Conservation (phyloP, 2,888 invertebrate species). For the Octodonta nipae region DNA sequence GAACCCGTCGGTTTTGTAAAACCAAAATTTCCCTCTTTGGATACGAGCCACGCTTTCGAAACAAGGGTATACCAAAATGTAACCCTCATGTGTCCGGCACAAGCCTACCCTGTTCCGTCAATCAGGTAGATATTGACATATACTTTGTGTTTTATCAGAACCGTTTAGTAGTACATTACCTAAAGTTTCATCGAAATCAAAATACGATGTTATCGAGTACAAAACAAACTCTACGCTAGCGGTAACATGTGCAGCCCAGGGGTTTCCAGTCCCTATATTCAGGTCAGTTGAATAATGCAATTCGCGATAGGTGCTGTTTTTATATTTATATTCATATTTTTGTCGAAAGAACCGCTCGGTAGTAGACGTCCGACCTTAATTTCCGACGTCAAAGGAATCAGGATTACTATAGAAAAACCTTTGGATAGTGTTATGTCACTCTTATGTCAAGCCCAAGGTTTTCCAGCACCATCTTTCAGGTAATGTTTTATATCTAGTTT, state of each 20-base stretch:
- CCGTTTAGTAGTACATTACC: conserved; percentile 41
- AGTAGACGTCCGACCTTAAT: conserved; percentile 27
- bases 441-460: conserved; percentile 44
- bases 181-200: conserved; percentile 34
- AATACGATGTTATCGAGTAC: conserved; percentile 26
- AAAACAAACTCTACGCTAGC: conserved; percentile 1
- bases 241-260: conserved; percentile 52
- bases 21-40: conserved; percentile 50
- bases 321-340: conserved; percentile 4
- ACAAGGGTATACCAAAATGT: conserved; percentile 39
- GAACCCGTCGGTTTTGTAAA: conserved; percentile 47
- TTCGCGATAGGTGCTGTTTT: neutral
- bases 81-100: conserved; percentile 59
- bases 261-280: conserved; percentile 27
- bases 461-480: conserved; percentile 44
- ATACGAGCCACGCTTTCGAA: conserved; percentile 51
- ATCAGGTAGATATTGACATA: conserved; percentile 46
- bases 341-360: conserved; percentile 26
- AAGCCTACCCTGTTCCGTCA: conserved; percentile 60
- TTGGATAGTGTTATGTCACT: conserved; percentile 29
- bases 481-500: conserved; percentile 22
- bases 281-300: too few relatives aligned
- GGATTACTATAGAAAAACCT: conserved; percentile 25
- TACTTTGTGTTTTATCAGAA: conserved; percentile 27
- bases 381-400: conserved; percentile 22